Conservation (phyloP, 2,113 vertebrate species). For the Pseudolaguvia tuberculata region DNA sequence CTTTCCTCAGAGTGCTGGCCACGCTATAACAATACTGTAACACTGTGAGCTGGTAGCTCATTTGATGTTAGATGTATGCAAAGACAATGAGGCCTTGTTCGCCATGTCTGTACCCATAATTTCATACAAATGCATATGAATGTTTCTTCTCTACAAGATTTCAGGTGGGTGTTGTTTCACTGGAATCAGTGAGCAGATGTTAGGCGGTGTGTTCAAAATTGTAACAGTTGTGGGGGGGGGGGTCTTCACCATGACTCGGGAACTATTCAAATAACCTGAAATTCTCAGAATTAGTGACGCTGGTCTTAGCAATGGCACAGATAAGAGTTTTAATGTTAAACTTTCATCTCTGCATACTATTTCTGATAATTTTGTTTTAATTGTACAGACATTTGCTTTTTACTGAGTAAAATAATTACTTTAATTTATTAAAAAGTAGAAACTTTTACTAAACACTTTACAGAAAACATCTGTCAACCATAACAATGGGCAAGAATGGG, state of each 20-base stretch:
- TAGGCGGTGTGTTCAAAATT: background rate
- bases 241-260: too few species aligned
- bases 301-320: background rate
- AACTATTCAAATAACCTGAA: too few species aligned
- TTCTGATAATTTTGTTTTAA: background rate
- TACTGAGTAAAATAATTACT: background rate
- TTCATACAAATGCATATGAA: background rate
- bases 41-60: slow-evolving; percentile 14
- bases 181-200: background rate
- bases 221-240: background rate
- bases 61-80: slow-evolving; percentile 50
- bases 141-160: background rate
- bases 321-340: background rate
- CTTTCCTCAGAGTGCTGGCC: slow-evolving; percentile 86
- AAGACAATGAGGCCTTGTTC: slow-evolving; percentile 54
- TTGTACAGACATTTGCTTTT: slow-evolving; percentile 18
- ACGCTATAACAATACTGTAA: slow-evolving; percentile 77
- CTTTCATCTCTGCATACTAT: too few species aligned
- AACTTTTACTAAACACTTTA: background rate
- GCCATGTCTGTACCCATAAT: slow-evolving; percentile 3
- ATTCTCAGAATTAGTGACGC: background rate
- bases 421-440: too few species aligned
- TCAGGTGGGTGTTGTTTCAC: background rate
- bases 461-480: background rate
- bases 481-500: background rate